These are phyloP conservation scores for Pocillopora damicornis DNA, from an alignment of 64 coral and sea anemone species.

Conservation along the genomic window DNA sequence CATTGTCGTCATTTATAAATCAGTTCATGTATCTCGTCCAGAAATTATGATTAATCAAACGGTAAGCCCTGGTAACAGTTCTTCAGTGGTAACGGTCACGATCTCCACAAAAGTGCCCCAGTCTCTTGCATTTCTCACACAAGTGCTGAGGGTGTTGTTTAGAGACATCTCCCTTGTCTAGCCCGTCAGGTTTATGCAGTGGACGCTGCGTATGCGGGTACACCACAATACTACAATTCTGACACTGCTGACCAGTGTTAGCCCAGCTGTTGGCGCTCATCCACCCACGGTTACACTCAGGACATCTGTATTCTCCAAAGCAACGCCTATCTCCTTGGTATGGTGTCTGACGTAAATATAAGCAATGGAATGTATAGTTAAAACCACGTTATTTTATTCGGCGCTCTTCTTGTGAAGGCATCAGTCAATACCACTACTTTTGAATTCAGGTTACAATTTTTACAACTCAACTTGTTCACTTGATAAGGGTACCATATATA, in stretches of 20 bases:
- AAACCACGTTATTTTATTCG: background rate
- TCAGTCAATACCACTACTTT: no score
- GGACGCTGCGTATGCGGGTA: slow-evolving; percentile 65
- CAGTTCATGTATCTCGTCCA: no score
- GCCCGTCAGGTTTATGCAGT: slow-evolving; percentile 44
- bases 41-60: no score
- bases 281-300: slow-evolving; percentile 48
- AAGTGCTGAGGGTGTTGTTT: slow-evolving; percentile 43
- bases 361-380: background rate
- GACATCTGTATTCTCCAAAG: slow-evolving; percentile 72
- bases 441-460: no score
- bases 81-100: slow-evolving; percentile 3
- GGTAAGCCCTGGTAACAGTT: background rate
- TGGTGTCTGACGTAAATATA: slow-evolving; percentile 27
- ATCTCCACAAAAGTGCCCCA: slow-evolving; percentile 33
- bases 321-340: slow-evolving; percentile 46
- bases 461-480: no score
- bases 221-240: slow-evolving; percentile 46
- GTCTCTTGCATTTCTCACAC: slow-evolving; percentile 61
- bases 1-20: no score
- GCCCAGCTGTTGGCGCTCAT: slow-evolving; percentile 67
- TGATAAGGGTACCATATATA: no score
- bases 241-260: slow-evolving; percentile 64
- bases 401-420: background rate
- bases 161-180: slow-evolving; percentile 18